Base-by-base conservation (phyloP, 2,888 invertebrate genomes). In the Brenthis hecate region DNA sequence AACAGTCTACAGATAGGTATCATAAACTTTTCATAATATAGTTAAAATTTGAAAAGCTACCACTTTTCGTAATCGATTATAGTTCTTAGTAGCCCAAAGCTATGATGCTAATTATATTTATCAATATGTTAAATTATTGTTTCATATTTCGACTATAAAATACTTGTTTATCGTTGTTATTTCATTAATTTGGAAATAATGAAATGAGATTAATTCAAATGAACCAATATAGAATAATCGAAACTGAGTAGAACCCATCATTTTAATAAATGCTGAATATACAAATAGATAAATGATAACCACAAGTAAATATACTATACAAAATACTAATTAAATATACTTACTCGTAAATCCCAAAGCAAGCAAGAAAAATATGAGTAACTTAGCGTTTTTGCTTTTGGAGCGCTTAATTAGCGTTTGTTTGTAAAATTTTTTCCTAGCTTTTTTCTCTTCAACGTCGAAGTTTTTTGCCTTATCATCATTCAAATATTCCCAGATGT, bases 401-500 rank as follows among this genome's bases (percentile, higher is more conserved):
- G 73, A 76, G 72, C 75, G 73, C 68, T 77, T 80, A 73, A 69
- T 72, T 71, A 74, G 64, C 32, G 63, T 80, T 73, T 80, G 79
- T 82, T 84, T 84, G 79, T 80, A 77, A 72, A 72, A 72, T 76
- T 77, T 80, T 75, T 77, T 83, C 13, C 48, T 65, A 32, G 54
- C n/a, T 36, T 56, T 68, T 23, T 32, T 48, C 19, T 84, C 83
- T 77, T 72, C 77, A 64, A 70, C 75, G 13, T 66, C 65, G 58
- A 69, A 56, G 54, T 64, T 60, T 68, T n/a, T 54, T 61, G 75
- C 69, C 71, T 77, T 82, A 74, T 81, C 79, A 76, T 85, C 85
- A 75, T 85, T 78, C 51, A 86, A 81, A 80, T 87, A 86, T 78
- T 89, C 87, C 86, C 87, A 86, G 78, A 87, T 86, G 84, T 87